Evolutionary conservation across 2,797 vertebrate species (phyloP).

Genomic region (Ptychobarbus kaznakovi): DNA sequence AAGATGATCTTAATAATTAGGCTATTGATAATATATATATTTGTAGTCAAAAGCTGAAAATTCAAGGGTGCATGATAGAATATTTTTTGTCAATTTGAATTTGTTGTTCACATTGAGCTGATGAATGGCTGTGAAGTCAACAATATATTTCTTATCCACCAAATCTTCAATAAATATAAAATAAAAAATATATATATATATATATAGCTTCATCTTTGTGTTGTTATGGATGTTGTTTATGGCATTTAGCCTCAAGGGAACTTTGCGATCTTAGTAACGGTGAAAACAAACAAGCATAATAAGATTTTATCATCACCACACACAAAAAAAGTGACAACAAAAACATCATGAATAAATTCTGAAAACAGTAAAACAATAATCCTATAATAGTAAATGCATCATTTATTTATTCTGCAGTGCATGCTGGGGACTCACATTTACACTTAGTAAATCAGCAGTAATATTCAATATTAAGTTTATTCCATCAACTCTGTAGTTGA

Average conservation of each 20-base stretch:
- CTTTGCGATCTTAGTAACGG: background rate
- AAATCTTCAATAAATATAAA: background rate
- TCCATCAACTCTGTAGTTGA: background rate
- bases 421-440: background rate
- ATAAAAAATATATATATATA: no score
- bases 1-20: background rate
- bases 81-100: background rate
- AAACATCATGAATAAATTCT: background rate
- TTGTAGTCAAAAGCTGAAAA: background rate
- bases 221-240: background rate
- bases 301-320: background rate
- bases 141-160: background rate
- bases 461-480: background rate
- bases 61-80: background rate
- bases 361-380: background rate
- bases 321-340: background rate
- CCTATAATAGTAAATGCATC: background rate
- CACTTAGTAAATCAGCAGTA: background rate
- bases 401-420: slow-evolving; percentile 14
- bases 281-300: background rate
- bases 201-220: background rate
- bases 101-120: background rate
- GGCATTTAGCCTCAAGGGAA: background rate
- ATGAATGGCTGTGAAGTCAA: background rate
- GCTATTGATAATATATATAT: background rate